Percentiles rank a stretch among this genome's conserved stretches.
These are phyloP conservation scores for Flabesymbios commensalis DNA, from an alignment of 2,888 invertebrate species.

Conservation along the genomic window DNA sequence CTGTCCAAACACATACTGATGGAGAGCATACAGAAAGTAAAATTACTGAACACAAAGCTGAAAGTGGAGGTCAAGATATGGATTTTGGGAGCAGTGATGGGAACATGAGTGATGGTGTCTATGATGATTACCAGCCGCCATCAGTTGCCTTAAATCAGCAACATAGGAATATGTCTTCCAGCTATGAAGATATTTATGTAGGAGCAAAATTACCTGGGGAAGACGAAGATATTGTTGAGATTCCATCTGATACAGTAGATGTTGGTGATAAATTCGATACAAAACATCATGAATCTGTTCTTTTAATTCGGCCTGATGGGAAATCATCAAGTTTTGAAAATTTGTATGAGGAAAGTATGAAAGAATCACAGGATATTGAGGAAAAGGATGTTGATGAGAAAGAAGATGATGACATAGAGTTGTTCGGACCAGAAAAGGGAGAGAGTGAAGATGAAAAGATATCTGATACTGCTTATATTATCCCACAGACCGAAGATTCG, in stretches of 20 bases:
- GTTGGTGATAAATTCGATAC: slow-evolving; percentile 53
- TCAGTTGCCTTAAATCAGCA: too few species aligned
- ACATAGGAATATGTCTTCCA: slow-evolving; percentile 22
- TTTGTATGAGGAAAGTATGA: slow-evolving; percentile 41
- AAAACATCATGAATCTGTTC: slow-evolving; percentile 35
- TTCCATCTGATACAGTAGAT: slow-evolving; percentile 23
- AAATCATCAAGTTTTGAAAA: slow-evolving; percentile 51
- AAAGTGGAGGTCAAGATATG: too few species aligned
- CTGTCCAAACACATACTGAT: too few species aligned
- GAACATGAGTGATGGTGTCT: too few species aligned
- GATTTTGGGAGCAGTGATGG: too few species aligned
- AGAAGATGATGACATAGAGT: slow-evolving; percentile 22
- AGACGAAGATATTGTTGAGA: slow-evolving; percentile 15
- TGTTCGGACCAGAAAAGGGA: slow-evolving; percentile 32
- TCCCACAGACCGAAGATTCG: too few species aligned
- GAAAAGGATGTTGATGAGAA: slow-evolving; percentile 19
- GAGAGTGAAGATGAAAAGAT: slow-evolving; percentile 27
- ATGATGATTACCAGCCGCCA: too few species aligned
- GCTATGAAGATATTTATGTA: slow-evolving; percentile 30
- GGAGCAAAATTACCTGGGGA: slow-evolving; percentile 21
- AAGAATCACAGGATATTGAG: slow-evolving; percentile 22
- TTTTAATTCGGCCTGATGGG: slow-evolving; percentile 17
- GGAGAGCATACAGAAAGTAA: too few species aligned
- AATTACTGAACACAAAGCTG: too few species aligned
- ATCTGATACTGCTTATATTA: too few species aligned